Evolutionary conservation across 1,140 invertebrate species (phyloP).

Genomic region (Orchesella cincta): DNA sequence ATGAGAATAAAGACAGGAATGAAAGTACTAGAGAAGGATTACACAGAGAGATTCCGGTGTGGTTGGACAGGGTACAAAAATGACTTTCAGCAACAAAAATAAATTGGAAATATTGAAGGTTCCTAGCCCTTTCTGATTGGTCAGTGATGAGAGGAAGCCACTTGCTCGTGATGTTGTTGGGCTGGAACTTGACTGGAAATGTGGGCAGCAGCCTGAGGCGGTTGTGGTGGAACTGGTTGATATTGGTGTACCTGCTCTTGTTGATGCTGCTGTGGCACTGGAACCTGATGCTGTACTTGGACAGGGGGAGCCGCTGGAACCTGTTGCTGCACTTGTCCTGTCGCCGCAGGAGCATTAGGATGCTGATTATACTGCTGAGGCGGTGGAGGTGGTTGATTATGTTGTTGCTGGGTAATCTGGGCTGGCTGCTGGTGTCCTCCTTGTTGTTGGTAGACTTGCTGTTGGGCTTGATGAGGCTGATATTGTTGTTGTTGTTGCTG

Average conservation of each 20-base stretch:
- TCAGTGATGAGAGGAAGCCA: not conserved
- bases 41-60: too few relatives aligned
- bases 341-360: not conserved
- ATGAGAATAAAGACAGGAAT: too few relatives aligned
- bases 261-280: not conserved
- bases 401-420: not conserved
- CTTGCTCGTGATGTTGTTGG: not conserved
- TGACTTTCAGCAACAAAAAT: too few relatives aligned
- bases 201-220: not conserved
- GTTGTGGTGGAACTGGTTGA: not conserved
- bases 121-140: too few relatives aligned
- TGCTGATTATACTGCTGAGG: not conserved
- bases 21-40: too few relatives aligned
- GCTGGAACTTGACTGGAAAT: too few relatives aligned
- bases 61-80: too few relatives aligned
- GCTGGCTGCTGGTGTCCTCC: not conserved
- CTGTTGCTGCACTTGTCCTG: too few relatives aligned
- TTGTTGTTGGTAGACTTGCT: constrained; percentile 10
- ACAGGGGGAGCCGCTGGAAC: not conserved
- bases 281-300: not conserved
- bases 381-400: constrained; percentile 15
- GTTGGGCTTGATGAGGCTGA: constrained; percentile 2
- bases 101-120: too few relatives aligned
- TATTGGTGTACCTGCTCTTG: not conserved
- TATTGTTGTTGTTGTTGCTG: constrained; percentile 4